A percentile compares a stretch with the other conserved stretches of the same genome.
These are phyloP conservation scores for Marisa cornuarietis DNA, from an alignment of 1,140 invertebrate species.

Conservation along the genomic window DNA sequence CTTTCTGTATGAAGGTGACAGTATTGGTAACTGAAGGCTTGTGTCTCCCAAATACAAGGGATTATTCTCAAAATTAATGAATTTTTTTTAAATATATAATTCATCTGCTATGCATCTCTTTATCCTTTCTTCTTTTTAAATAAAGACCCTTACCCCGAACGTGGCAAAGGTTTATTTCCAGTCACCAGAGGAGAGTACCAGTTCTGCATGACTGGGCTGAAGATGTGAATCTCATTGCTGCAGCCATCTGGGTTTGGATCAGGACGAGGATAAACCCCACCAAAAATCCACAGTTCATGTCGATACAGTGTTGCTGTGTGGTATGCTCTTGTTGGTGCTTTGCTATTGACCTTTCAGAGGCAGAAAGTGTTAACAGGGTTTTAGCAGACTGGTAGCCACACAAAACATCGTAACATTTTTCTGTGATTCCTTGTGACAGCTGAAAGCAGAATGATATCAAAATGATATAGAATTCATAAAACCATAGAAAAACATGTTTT, in stretches of 20 bases:
- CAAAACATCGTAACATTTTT: background rate
- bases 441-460: no score
- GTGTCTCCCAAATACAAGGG: no score
- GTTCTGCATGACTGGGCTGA: constrained; percentile 61
- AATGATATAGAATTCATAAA: background rate
- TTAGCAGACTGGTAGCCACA: background rate
- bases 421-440: no score
- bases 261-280: constrained; percentile 61
- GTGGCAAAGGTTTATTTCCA: constrained; percentile 57
- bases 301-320: constrained; percentile 60
- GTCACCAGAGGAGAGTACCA: constrained; percentile 62
- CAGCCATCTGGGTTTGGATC: constrained; percentile 63
- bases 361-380: background rate
- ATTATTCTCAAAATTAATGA: no score
- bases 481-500: background rate
- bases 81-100: no score
- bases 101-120: no score
- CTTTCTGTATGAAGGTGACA: no score
- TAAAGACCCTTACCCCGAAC: constrained; percentile 55
- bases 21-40: no score
- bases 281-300: constrained; percentile 65
- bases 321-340: constrained; percentile 62
- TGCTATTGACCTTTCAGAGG: constrained; percentile 55
- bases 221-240: constrained; percentile 63
- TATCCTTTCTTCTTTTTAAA: no score